Evolutionary conservation across 2,797 vertebrate species (phyloP).

Genomic region (Vireo griseus): DNA sequence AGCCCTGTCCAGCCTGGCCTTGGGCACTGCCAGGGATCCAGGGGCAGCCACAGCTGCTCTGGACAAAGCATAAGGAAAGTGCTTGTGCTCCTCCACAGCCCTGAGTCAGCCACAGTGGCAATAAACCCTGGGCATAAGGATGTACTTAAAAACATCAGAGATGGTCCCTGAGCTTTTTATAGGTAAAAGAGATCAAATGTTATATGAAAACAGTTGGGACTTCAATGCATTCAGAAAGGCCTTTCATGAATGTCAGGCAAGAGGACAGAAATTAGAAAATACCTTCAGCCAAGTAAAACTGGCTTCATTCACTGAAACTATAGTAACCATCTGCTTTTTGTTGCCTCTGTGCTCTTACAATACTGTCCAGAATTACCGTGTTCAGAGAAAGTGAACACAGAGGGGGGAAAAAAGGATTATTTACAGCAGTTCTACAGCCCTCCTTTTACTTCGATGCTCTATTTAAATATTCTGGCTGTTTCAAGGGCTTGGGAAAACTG

Average conservation of each 20-base stretch:
- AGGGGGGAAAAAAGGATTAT: not conserved
- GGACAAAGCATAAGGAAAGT: not conserved
- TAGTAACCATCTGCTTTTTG: conserved; percentile 46
- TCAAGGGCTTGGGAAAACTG: not conserved
- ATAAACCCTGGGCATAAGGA: conserved; percentile 17
- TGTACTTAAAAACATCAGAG: conserved; percentile 45
- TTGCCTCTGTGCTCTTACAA: not conserved
- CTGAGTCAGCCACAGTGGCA: not conserved
- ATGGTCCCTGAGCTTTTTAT: not conserved
- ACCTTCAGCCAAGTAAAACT: conserved; percentile 14
- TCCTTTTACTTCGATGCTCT: not conserved
- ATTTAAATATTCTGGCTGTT: conserved; percentile 19
- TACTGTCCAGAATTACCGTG: not conserved
- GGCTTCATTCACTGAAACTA: not conserved
- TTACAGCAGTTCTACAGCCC: not conserved
- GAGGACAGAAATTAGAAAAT: conserved; percentile 41
- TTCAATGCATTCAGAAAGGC: not conserved
- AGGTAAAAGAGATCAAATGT: conserved; percentile 21
- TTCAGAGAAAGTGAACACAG: not conserved
- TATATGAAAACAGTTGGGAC: not conserved
- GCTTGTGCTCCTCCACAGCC: not conserved
- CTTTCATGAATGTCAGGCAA: not conserved
- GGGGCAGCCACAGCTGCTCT: not conserved
- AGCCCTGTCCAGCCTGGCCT: accelerated
- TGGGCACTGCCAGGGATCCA: not conserved